Base-by-base conservation (phyloP, 2,888 invertebrate genomes). In the Epirrhoe tristata region DNA sequence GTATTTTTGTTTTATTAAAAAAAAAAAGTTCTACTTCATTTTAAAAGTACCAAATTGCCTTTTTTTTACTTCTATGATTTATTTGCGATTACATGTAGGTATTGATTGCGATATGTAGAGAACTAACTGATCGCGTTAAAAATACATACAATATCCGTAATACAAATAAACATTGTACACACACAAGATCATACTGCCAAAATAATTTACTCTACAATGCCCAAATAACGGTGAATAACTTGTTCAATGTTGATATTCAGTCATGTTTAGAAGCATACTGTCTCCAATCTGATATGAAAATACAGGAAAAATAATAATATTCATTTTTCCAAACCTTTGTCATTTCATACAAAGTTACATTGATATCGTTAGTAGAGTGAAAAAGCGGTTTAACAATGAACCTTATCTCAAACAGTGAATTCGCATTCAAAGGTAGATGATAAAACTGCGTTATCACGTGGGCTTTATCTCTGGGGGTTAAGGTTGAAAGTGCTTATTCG, bases 371-470 rank as follows among this genome's bases (percentile, higher is more conserved):
- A 61, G 39, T 53, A 32, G 31, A 36, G 36, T 59, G 31, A 31
- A 39, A 50, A 50, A 54, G 55, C 52, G 17, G 17, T 63, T 52
- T 57, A 43, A 57, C 64, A 64, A 64, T 61, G 48, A 57, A 48
- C 63, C 63, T 63, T 60, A 58, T 50, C 57, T 14, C 24, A 43
- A 39, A 56, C 46, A 67, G 60, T 61, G 57, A 56, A 53, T 61
- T 64, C 31, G 54, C 50, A 46, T 58, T 61, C n/a, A 61, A 39
- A 57, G 36, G 52, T 52, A 16, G 48, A 32, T 52, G 46, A 46
- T 52, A 63, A 63, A 63, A 60, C 39, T 59, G 59, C 63, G 4
- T 31, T 7, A 63, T 63, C 63, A 67, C 46, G 16, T 63, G 32
- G 58, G 43, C 64, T 58, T 16, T 68, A 64, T 51, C 7, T 10